phyloP scores from a whole-genome alignment of 2,888 invertebrate species.

The Heliconius ethilla region DNA sequence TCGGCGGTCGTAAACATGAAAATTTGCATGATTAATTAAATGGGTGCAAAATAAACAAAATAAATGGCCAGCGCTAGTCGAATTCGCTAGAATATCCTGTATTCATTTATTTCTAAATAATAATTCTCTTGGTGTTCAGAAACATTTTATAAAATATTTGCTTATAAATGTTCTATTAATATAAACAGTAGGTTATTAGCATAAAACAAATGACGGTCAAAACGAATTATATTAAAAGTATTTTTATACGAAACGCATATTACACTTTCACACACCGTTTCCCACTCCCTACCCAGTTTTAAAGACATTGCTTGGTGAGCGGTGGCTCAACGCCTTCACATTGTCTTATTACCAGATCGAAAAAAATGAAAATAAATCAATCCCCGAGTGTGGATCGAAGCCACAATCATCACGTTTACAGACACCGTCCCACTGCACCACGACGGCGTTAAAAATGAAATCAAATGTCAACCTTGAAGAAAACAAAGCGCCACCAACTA shows the following conservation, averaged over 20 bases:
- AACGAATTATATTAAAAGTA: background rate
- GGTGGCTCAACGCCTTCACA: background rate
- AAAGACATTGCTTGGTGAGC: background rate
- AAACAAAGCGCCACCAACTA: background rate
- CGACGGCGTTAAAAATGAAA: background rate
- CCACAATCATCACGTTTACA: background rate
- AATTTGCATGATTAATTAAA: slow-evolving; percentile 28
- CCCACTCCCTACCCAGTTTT: background rate
- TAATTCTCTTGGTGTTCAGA: background rate
- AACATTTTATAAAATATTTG: background rate
- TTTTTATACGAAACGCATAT: background rate
- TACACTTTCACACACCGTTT: background rate
- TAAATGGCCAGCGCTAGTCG: background rate
- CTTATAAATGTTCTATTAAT: background rate
- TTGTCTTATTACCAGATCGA: background rate
- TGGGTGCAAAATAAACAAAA: slow-evolving; percentile 24
- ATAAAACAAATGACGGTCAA: background rate
- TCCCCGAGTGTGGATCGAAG: background rate
- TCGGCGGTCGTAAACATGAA: slow-evolving; percentile 20
- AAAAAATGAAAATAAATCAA: background rate
- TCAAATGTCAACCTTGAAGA: slow-evolving; percentile 17
- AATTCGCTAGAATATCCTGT: background rate
- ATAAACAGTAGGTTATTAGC: background rate
- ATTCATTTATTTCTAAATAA: background rate
- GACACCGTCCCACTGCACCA: background rate